Evolutionary conservation across 1,140 invertebrate species (phyloP).

Genomic region (Orussus abietinus): DNA sequence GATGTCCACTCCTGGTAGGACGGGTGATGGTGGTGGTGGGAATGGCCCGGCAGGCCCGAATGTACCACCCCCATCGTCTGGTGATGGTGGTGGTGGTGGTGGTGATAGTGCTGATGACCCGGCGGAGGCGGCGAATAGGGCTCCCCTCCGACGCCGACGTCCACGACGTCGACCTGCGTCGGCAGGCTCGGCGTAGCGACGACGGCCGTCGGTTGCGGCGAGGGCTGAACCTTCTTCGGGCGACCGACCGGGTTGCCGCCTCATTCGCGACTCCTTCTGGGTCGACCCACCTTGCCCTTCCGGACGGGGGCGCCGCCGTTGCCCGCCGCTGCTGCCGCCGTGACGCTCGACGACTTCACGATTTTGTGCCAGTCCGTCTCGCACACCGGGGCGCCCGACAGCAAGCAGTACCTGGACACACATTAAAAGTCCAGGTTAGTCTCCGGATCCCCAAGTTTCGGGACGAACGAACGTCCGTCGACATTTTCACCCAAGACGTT

Average conservation of each 20-base stretch:
- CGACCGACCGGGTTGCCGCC: conserved; percentile 59
- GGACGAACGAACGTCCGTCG: too few species aligned
- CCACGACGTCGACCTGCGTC: conserved; percentile 40
- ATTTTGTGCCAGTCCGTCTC: conserved; percentile 92
- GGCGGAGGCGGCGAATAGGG: conserved; percentile 52
- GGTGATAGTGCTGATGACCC: conserved; percentile 48
- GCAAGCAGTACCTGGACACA: conserved; percentile 69
- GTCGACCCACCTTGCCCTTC: conserved; percentile 74
- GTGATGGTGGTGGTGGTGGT: conserved; percentile 35
- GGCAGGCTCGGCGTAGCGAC: conserved; percentile 21
- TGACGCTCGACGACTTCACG: conserved; percentile 61
- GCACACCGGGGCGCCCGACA: conserved; percentile 80
- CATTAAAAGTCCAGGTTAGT: too few species aligned
- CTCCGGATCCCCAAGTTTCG: too few species aligned
- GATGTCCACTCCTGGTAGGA: conserved; percentile 46
- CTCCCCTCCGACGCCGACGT: conserved; percentile 42
- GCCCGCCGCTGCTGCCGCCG: conserved; percentile 55
- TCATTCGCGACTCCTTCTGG: conserved; percentile 64
- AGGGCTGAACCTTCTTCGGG: conserved; percentile 50
- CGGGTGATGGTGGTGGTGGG: conserved; percentile 28
- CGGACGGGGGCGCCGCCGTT: conserved; percentile 62
- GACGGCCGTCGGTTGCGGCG: conserved; percentile 35
- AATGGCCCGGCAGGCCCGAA: conserved; percentile 31
- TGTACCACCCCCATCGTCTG: conserved; percentile 35
- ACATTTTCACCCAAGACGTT: too few species aligned